Evolutionary conservation across 2,888 invertebrate species (phyloP), one percentile per base, ranked within the genome.

Genomic region (Macroteleia sp.): DNA sequence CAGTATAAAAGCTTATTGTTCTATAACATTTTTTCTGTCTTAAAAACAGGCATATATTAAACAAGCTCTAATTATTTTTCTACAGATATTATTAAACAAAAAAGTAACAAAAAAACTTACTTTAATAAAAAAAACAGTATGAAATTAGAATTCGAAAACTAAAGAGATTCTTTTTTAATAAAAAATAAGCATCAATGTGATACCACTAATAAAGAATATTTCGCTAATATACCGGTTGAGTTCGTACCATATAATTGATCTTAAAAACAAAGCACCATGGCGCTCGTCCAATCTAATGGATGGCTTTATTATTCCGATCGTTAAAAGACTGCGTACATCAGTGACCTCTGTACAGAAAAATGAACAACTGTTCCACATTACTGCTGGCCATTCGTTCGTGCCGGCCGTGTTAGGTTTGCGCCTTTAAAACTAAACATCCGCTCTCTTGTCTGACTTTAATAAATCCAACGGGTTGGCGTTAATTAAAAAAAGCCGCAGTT

Each of bases 351-450:
- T 17, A 8, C 17, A 17, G 17, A 39, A 19, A 46, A 56, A 44
- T 32, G n/a, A 66, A 66, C 42, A 56, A 66, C 50, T 28, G 42
- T 34, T 42, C 30, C 34, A 54, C 52, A 64, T 64, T 34, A 64
- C 14, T 20, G 42, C 19, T 20, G n/a, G 25, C 34, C 34, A 19
- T 64, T 52, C 19, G 19, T 17, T 46, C 30, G 28, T 12, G 14
- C 41, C 3, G 10, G 12, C 19, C 9, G 14, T 14, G 34, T 46
- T 36, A 48, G 32, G 30, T 66, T 54, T 66, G 28, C 32, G n/a
- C 34, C 54, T 54, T 56, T 46, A 66, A 46, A 52, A 20, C 17
- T 34, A 19, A 22, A 46, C 34, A 36, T 25, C 25, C 36, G n/a
- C 9, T 25, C 25, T 36, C 16, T 52, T 34, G 25, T 44, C 28